Evolutionary conservation across 2,888 invertebrate species (phyloP).

Genomic region (Plemyria rubiginata): DNA sequence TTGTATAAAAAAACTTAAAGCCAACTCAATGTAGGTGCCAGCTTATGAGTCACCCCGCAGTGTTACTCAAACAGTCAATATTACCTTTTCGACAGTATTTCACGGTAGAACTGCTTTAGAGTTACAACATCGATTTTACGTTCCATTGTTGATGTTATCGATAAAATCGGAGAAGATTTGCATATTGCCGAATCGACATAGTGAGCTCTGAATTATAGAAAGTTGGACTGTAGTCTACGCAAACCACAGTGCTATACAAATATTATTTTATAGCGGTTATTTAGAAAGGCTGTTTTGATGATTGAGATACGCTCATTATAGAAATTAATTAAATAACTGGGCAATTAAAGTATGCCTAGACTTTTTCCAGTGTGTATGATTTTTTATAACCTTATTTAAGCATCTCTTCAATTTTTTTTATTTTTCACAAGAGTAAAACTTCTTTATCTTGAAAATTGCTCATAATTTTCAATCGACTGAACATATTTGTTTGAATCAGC

Average conservation of each 20-base stretch:
- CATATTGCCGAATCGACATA: slow-evolving; percentile 26
- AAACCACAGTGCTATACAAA: neutral
- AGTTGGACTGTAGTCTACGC: slow-evolving; percentile 9
- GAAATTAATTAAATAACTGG: neutral
- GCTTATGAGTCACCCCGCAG: no score
- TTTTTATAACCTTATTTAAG: neutral
- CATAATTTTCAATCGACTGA: no score
- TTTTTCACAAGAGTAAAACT: no score
- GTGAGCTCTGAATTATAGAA: slow-evolving; percentile 21
- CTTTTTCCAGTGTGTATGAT: neutral
- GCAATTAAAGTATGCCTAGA: neutral
- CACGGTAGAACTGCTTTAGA: slow-evolving; percentile 1
- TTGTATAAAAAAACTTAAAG: no score
- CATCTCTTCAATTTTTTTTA: no score
- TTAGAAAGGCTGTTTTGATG: slow-evolving; percentile 8
- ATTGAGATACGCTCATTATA: neutral
- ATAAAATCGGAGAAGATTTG: slow-evolving; percentile 37
- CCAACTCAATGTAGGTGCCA: no score
- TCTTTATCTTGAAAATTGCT: no score
- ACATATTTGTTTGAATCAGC: no score
- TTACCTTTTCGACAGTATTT: no score
- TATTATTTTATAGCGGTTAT: slow-evolving; percentile 6
- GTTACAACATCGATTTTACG: slow-evolving; percentile 38
- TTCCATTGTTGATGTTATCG: slow-evolving; percentile 34
- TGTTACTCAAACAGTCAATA: no score